Evolutionary conservation across 2,113 vertebrate species (phyloP).

Genomic region (Puffinus mauretanicus): DNA sequence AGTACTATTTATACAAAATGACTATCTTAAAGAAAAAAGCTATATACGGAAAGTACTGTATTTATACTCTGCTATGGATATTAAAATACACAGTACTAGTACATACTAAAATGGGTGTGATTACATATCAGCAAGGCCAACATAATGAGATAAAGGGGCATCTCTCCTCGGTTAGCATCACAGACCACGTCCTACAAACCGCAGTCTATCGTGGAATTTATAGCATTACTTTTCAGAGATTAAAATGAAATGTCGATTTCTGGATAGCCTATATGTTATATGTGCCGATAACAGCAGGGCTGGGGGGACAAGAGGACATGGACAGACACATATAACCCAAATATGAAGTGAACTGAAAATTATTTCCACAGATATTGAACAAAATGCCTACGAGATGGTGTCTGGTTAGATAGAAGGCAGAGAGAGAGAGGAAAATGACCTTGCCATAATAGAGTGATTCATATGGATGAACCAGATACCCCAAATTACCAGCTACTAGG

Average conservation of each 20-base stretch:
- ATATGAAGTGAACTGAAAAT: conserved; percentile 58
- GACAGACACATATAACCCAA: conserved; percentile 22
- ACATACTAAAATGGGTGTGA: background rate
- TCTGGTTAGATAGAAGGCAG: conserved; percentile 10
- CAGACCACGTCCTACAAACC: background rate
- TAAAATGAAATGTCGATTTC: background rate
- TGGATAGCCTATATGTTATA: background rate
- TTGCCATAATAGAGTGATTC: background rate
- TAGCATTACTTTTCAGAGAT: background rate
- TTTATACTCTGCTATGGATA: background rate
- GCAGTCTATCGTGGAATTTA: background rate
- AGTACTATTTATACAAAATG: background rate
- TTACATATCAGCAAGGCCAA: background rate
- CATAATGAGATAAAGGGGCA: background rate
- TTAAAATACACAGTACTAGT: background rate
- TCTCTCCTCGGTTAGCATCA: background rate
- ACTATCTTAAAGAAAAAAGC: background rate
- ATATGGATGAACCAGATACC: background rate
- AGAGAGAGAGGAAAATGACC: background rate
- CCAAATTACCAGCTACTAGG: background rate
- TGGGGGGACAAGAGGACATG: background rate
- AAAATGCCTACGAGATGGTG: background rate
- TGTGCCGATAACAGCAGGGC: background rate
- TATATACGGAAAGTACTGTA: background rate
- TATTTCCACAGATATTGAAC: conserved; percentile 30